A percentile compares a stretch with the other conserved stretches of the same genome.
Conservation (phyloP, 2,113 vertebrate species). For the Sylvia atricapilla region DNA sequence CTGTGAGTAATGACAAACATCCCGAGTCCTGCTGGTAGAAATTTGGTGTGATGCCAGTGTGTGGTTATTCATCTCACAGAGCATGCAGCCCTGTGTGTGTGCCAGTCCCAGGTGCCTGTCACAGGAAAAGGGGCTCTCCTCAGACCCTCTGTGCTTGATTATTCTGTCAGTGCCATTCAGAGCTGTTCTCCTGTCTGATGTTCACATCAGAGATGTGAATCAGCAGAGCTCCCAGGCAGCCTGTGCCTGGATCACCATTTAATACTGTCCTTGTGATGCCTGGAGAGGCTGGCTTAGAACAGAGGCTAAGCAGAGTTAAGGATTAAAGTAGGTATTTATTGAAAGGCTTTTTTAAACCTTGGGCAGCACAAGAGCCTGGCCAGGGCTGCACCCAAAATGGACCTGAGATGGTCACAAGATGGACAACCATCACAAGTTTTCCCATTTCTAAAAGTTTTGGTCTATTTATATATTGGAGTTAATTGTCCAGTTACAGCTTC, state of each 20-base stretch:
- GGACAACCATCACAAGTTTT: fast-evolving
- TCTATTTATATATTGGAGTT: neutral
- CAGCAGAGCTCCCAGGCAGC: neutral
- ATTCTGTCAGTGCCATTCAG: neutral
- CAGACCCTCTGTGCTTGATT: neutral
- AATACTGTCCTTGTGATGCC: neutral
- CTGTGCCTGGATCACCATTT: neutral
- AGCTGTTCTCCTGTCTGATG: neutral
- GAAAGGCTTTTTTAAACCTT: neutral
- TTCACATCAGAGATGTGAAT: fast-evolving
- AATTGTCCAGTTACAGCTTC: neutral
- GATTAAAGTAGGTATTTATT: neutral
- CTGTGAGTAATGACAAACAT: constrained; percentile 54
- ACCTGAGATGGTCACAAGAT: neutral
- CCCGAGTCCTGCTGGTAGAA: neutral
- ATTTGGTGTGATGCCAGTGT: neutral
- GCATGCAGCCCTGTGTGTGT: neutral
- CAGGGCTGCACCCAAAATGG: neutral
- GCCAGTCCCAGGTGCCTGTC: neutral
- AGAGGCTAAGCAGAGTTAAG: neutral
- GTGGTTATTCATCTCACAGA: neutral
- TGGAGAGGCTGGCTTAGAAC: neutral
- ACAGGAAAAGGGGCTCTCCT: neutral
- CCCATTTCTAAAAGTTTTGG: neutral
- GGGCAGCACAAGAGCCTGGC: neutral